Evolutionary conservation across 2,888 invertebrate genomes (phyloP), one percentile per base, ranked within the genome.

Genomic region (Drosophila paracracens): DNA sequence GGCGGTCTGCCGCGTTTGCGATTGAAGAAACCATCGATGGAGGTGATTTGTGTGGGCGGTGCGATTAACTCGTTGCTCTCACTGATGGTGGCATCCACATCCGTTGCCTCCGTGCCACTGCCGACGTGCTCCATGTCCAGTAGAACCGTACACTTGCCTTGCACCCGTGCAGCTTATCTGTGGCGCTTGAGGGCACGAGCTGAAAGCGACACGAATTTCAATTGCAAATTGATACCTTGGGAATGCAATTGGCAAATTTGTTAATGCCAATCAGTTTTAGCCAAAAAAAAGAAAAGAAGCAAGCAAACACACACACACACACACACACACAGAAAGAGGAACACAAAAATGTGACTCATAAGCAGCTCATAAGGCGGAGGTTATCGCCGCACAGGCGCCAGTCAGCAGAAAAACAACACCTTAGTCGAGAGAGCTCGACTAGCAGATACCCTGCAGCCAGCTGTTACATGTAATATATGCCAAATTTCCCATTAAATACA

Each of bases 1-100:
- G 99, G 99, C n/a, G 99, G 99, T 73, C 99, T 94, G 52, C 99
- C 99, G 36, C 99, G 95, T 90, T 98, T 98, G 71, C 98, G 95
- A 92, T 97, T 96, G 91, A 98, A 98, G 95, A 98, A 97, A 61
- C 97, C 97, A 92, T 98, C 98, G 81, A 98, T 95, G 40, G 97
- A 96, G 74, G 96, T 96, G 33, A 92, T 93, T 77, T 92, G 93
- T 35, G 92, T 81, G 21, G 92, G 64, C 53, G 71, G 78, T 29
- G 82, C 10, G 2, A 51, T 29, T 4, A 56, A 10, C 33, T 88
- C 90, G 10, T 35, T 61, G 16, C 53, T 43, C 31, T 35, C 64
- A 6, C 58, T 43, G 31, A 46, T 67, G 46, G 69, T 78, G 43
- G 50, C 53, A 54, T 84, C 74, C 63, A 56, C 59, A 48, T 65